Evolutionary conservation across 2,888 invertebrate genomes (phyloP), one percentile per base, ranked within the genome.

Genomic region (Ichneumoninae sp.): DNA sequence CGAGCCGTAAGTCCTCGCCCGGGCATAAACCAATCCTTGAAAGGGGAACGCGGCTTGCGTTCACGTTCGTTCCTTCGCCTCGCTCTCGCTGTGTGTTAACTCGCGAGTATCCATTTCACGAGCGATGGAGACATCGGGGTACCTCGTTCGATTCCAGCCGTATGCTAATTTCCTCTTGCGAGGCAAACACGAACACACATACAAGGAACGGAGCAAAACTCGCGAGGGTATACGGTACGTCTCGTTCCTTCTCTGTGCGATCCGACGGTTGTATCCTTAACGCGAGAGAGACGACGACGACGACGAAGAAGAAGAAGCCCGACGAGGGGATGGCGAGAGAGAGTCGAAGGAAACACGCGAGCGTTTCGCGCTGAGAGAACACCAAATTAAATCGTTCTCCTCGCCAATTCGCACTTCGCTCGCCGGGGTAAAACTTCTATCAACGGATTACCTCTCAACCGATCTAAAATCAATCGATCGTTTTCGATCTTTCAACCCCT

Each of bases 51-150:
- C 76, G 76, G 52, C 66, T 66, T 52, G 75, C 68, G 26, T 66
- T 26, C 70, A 57, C 52, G 69, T 65, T 65, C 62, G 47, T 26
- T 52, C 65, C 33, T 44, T 62, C 62, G 40, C 30, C 88, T 89
- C 88, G 86, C 85, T 26, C 33, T 26, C 62, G 33, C 30, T 62
- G 62, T 62, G 33, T 62, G 62, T 62, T 33, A 62, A 26, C 62
- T 30, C 62, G 30, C 85, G 89, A 89, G 92, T 92, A 92, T 92
- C 92, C 91, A 90, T 92, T 92, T 91, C 91, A 92, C 91, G 90
- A 91, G 88, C 90, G 90, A 92, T 92, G 91, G 92, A 92, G 92
- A 92, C 92, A 91, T 92, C 92, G 91, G 85, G 89, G 86, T 89
- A 89, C 89, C 89, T 89, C 90, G 89, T 90, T 91, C 90, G 90